Evolutionary conservation across 2,888 invertebrate genomes (phyloP).

Genomic region (Mythimna pallens): DNA sequence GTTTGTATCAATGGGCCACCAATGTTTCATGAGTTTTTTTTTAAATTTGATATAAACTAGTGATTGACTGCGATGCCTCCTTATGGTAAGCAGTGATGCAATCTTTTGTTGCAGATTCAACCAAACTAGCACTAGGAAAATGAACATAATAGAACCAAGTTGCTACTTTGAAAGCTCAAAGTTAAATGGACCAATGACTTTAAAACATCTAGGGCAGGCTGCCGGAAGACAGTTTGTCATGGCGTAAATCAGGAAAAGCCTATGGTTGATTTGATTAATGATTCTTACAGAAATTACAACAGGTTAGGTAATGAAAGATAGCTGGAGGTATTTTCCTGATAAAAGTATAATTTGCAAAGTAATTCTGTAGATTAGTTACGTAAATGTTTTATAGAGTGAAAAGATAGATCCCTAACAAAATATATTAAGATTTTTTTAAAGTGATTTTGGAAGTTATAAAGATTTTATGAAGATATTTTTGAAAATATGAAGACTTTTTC

Average conservation of each 20-base stretch:
- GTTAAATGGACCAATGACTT: not conserved
- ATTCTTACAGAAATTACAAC: slow-evolving; percentile 11
- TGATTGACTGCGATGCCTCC: too few species aligned
- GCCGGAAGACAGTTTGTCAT: slow-evolving; percentile 14
- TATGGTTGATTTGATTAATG: slow-evolving; percentile 46
- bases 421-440: too few species aligned
- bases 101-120: too few species aligned
- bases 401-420: too few species aligned
- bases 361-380: not conserved
- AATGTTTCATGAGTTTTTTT: too few species aligned
- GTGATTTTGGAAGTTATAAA: too few species aligned
- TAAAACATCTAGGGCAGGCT: slow-evolving; percentile 14
- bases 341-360: not conserved
- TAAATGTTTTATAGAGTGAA: too few species aligned
- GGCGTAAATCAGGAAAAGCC: slow-evolving; percentile 16
- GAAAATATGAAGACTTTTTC: too few species aligned
- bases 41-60: too few species aligned
- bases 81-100: too few species aligned
- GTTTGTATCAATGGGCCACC: too few species aligned
- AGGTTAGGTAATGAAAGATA: not conserved
- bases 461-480: too few species aligned
- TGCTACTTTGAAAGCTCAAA: not conserved
- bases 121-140: not conserved
- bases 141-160: not conserved
- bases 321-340: slow-evolving; percentile 15